Evolutionary conservation across 1,140 invertebrate genomes (phyloP).

Genomic region (Lutraria rhynchaena): DNA sequence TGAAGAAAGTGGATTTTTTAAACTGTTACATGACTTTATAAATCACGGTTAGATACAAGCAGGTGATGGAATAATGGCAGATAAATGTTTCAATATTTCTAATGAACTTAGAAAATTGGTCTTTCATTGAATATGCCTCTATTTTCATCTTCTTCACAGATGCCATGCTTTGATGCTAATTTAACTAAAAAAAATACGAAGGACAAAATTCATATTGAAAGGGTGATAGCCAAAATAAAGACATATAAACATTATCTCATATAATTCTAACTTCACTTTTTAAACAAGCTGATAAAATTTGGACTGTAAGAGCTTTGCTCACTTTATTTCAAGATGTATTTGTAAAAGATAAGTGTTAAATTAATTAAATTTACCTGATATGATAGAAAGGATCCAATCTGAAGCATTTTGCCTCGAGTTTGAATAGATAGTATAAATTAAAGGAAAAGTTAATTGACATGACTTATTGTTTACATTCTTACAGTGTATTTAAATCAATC

Average conservation of each 20-base stretch:
- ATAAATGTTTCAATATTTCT: conserved; percentile 63
- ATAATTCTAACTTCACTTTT: conserved; percentile 61
- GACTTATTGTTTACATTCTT: conserved; percentile 25
- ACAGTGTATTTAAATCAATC: conserved; percentile 36
- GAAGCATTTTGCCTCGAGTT: not conserved
- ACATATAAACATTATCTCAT: conserved; percentile 58
- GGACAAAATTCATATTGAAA: conserved; percentile 62
- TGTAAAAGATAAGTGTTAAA: conserved; percentile 46
- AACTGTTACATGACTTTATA: conserved; percentile 14
- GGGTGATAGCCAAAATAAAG: conserved; percentile 61
- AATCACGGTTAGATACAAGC: no score
- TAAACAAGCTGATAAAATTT: conserved; percentile 61
- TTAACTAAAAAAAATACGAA: conserved; percentile 60
- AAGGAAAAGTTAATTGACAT: not conserved
- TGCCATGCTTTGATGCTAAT: conserved; percentile 20
- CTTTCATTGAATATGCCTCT: conserved; percentile 60
- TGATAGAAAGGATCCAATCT: not conserved
- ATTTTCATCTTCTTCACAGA: conserved; percentile 46
- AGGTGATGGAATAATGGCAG: conserved; percentile 65
- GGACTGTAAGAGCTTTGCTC: conserved; percentile 59
- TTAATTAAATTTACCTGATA: conserved; percentile 2
- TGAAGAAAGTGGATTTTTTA: conserved; percentile 52
- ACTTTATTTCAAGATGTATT: conserved; percentile 61
- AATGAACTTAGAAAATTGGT: conserved; percentile 47
- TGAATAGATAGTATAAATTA: not conserved